Percentiles rank a stretch among this genome's conserved stretches.
phyloP scores from a whole-genome alignment of 1,140 invertebrate species.

The Catajapyx aquilonaris region DNA sequence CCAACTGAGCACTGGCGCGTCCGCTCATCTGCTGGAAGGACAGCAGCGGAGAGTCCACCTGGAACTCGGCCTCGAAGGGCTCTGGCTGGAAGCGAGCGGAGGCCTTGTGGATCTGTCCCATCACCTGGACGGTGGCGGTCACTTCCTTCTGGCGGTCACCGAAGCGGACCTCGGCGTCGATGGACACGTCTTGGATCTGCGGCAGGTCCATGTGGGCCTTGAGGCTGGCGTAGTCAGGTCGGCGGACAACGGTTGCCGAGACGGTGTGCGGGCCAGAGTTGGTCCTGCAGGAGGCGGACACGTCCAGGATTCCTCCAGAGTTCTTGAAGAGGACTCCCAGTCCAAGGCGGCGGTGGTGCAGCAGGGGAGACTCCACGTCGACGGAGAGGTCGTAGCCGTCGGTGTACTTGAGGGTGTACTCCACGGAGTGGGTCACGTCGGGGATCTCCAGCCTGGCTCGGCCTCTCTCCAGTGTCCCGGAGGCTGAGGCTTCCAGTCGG shows the following conservation, averaged over 20 bases:
- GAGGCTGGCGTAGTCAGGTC: background rate
- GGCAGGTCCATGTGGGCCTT: background rate
- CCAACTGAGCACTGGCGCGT: slow-evolving; percentile 3
- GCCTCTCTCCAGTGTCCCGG: background rate
- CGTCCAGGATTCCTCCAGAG: background rate
- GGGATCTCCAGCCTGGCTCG: background rate
- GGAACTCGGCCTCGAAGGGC: background rate
- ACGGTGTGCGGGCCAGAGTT: background rate
- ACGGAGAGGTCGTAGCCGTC: slow-evolving; percentile 1
- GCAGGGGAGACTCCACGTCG: slow-evolving; percentile 6
- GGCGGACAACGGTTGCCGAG: background rate
- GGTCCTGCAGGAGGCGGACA: background rate
- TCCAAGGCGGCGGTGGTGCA: background rate
- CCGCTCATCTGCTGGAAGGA: slow-evolving; percentile 1
- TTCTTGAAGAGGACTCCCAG: background rate
- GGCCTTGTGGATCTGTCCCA: slow-evolving; percentile 2
- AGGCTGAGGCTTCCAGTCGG: background rate
- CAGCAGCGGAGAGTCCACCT: slow-evolving; percentile 5
- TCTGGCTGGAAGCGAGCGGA: background rate
- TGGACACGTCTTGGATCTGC: background rate
- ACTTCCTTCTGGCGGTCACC: slow-evolving; percentile 1
- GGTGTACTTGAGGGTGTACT: background rate
- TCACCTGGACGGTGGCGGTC: slow-evolving; percentile 4
- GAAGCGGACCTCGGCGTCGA: background rate
- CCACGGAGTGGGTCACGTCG: background rate